These are phyloP conservation scores for Stenolophus ochropezus DNA, from an alignment of 2,888 invertebrate genomes.

Conservation along the genomic window DNA sequence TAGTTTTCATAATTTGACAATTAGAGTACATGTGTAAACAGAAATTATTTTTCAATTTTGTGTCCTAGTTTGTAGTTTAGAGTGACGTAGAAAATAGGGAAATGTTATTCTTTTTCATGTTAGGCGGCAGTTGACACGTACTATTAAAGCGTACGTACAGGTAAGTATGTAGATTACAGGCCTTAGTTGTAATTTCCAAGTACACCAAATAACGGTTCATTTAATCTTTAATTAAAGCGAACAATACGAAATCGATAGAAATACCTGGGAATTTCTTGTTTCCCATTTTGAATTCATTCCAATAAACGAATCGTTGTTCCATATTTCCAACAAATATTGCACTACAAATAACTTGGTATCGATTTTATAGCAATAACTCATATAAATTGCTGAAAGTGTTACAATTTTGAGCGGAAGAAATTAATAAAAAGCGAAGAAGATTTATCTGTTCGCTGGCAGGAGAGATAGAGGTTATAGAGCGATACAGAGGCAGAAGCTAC, in stretches of 20 bases:
- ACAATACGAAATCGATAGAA: conserved; percentile 28
- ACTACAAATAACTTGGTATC: conserved; percentile 16
- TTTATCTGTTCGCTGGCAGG: not conserved
- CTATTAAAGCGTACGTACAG: not conserved
- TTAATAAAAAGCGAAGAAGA: conserved; percentile 26
- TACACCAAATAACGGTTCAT: conserved; percentile 32
- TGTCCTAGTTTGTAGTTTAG: not conserved
- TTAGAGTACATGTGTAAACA: not conserved
- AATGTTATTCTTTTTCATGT: not conserved
- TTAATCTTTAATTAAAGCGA: conserved; percentile 37
- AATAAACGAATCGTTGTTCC: no score
- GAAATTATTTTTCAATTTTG: not conserved
- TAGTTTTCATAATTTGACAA: not conserved
- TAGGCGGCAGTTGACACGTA: not conserved
- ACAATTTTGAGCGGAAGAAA: conserved; percentile 37
- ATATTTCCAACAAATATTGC: conserved; percentile 31
- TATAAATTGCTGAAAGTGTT: conserved; percentile 32
- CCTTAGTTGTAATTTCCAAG: conserved; percentile 1
- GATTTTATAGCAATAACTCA: conserved; percentile 19
- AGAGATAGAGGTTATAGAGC: not conserved
- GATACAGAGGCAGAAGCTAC: conserved; percentile 11
- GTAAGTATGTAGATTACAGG: conserved; percentile 23
- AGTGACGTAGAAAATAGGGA: not conserved
- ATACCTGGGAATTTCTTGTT: not conserved
- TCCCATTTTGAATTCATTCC: conserved; percentile 14